Conservation (phyloP, 2,113 vertebrate species). For the Microtus ochrogaster region DNA sequence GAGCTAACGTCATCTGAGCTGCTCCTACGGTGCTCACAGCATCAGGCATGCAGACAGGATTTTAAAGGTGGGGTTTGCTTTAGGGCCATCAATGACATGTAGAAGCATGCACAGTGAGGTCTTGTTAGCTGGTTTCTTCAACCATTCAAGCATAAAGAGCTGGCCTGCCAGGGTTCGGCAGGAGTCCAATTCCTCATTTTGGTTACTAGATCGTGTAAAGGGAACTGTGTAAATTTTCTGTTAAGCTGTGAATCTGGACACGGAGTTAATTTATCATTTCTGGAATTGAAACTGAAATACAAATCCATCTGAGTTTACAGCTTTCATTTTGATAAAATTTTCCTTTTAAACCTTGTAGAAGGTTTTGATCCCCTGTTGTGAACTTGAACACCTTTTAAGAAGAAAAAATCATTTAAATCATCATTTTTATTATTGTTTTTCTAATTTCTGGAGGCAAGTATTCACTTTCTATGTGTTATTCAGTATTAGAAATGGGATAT, state of each 20-base stretch:
- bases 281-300: background rate
- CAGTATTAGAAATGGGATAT: background rate
- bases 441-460: background rate
- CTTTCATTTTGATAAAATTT: background rate
- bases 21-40: background rate
- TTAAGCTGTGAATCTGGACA: background rate
- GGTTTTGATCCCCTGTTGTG: background rate
- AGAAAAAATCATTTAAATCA: constrained; percentile 14
- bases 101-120: background rate
- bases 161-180: constrained; percentile 10
- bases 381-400: background rate
- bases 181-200: constrained; percentile 59
- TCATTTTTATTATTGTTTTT: constrained; percentile 24
- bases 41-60: background rate
- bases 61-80: constrained; percentile 22
- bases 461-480: background rate
- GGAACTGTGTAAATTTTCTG: background rate
- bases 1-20: background rate
- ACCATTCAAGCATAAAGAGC: background rate
- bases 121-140: constrained; percentile 12
- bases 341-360: background rate
- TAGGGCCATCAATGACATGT: constrained; percentile 42
- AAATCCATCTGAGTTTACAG: background rate
- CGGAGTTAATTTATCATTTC: constrained; percentile 16
- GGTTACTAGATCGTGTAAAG: background rate